phyloP scores from a whole-genome alignment of 2,888 invertebrate species.

The Acleris sparsana region DNA sequence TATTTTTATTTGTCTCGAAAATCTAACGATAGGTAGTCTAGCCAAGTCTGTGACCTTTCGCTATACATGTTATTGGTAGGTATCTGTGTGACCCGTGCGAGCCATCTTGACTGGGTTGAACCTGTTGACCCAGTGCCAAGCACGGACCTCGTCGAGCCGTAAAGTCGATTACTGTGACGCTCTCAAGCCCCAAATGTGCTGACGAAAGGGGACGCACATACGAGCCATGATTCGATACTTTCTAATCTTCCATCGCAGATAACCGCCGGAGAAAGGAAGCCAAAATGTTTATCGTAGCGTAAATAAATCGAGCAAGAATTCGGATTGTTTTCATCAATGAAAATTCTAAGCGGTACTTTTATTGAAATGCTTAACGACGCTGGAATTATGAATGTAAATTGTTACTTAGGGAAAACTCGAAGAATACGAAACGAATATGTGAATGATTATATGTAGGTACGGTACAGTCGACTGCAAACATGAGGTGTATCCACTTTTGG shows the following conservation, averaged over 20 bases:
- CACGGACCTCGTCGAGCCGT: constrained; percentile 53
- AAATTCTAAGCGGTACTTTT: constrained; percentile 2
- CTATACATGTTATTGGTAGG: constrained; percentile 34
- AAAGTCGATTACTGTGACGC: constrained; percentile 46
- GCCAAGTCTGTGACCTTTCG: constrained; percentile 7
- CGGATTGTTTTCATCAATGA: constrained; percentile 23
- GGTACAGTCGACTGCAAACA: too few species aligned
- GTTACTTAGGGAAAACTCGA: too few species aligned
- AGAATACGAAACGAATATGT: too few species aligned
- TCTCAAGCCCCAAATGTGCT: constrained; percentile 53
- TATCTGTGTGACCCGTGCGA: constrained; percentile 48
- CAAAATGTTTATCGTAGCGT: constrained; percentile 34
- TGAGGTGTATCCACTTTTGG: too few species aligned
- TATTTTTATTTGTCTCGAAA: too few species aligned
- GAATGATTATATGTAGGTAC: too few species aligned
- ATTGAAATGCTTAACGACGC: background rate
- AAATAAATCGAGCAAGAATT: constrained; percentile 25
- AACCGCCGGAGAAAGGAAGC: constrained; percentile 38
- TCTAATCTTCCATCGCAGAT: constrained; percentile 41
- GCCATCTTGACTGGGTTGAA: constrained; percentile 61
- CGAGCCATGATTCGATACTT: constrained; percentile 40
- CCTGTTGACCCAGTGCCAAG: constrained; percentile 63
- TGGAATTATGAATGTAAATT: too few species aligned
- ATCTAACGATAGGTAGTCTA: too few species aligned
- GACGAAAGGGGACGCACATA: constrained; percentile 47